Percentiles rank a stretch among this genome's conserved stretches.
phyloP scores from a whole-genome alignment of 2,113 vertebrate species.

The Bostrychus sinensis region DNA sequence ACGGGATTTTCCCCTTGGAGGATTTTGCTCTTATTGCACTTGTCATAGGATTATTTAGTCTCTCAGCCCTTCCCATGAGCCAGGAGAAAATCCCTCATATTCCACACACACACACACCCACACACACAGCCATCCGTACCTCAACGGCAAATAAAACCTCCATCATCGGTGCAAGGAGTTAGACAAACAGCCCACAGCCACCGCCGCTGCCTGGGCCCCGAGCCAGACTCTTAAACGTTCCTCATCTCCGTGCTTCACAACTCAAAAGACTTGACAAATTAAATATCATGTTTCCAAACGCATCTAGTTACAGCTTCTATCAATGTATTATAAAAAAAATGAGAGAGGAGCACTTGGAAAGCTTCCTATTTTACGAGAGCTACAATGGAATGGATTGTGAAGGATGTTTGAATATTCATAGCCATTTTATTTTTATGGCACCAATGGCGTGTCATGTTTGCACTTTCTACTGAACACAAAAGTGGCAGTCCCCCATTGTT shows the following conservation, averaged over 20 bases:
- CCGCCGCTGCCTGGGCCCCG: conserved; percentile 31
- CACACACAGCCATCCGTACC: conserved; percentile 54
- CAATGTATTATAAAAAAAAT: conserved; percentile 16
- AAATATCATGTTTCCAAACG: conserved; percentile 42
- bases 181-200: conserved; percentile 51
- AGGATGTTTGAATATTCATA: conserved; percentile 13
- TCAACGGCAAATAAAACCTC: conserved; percentile 63
- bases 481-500: background rate
- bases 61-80: conserved; percentile 42
- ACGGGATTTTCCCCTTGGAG: conserved; percentile 60
- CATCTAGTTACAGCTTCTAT: conserved; percentile 24
- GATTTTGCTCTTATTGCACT: conserved; percentile 69
- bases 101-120: conserved; percentile 61
- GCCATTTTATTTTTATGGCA: conserved; percentile 10
- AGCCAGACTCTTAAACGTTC: conserved; percentile 37
- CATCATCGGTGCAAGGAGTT: conserved; percentile 49
- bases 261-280: conserved; percentile 40
- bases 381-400: background rate
- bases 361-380: conserved; percentile 5
- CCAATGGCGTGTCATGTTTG: conserved; percentile 1
- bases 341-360: conserved; percentile 6
- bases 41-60: conserved; percentile 70
- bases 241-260: conserved; percentile 30
- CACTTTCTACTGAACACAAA: conserved; percentile 7
- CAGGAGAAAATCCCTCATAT: conserved; percentile 66